Evolutionary conservation across 2,797 vertebrate species (phyloP), one percentile per base, ranked within the genome.

Genomic region (Pseudotriccus pelzelni): DNA sequence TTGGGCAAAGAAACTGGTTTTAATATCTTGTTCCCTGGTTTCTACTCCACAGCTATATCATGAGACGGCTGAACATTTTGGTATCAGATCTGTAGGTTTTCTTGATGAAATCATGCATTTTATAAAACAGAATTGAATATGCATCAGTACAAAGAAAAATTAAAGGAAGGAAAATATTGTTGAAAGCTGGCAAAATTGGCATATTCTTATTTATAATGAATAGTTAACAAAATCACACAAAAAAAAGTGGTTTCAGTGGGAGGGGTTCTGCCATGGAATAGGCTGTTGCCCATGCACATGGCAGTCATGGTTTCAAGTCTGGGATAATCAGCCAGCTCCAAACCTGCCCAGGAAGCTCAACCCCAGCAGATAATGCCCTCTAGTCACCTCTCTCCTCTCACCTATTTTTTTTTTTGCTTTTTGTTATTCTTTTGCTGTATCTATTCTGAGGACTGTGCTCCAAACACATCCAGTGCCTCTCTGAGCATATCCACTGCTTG

Each of bases 371-470:
- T 62, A 69, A 67, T 24, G 14, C 13, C 12, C 22, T 18, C 37
- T 56, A 0, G 5, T 36, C 32, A 41, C 7, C 22, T 21, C 23
- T 15, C 19, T 24, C 7, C 6, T 59, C 28, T 87, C 5, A 1
- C 11, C 20, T 46, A 3, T 21, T 37, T 20, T 7, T 46, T 46
- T 30, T 27, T 60, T 28, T 73, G 21, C n/a, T 41, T 79, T 81
- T 55, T 6, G 0, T 16, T 56, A 19, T 32, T 64, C 32, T 85
- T 80, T 43, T 2, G 0, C 18, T 1, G 0, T 21, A 14, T 32
- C 37, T 58, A 0, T 12, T 62, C 63, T 66, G n/a, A 34, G 63
- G 16, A 23, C 39, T 22, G 28, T 32, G 27, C 24, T 37, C 76
- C 8, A 9, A 43, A 56, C 13, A 36, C 22, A 58, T 7, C 67